Evolutionary conservation across 2,888 invertebrate genomes (phyloP).

Genomic region (Cheiracanthium punctorium): DNA sequence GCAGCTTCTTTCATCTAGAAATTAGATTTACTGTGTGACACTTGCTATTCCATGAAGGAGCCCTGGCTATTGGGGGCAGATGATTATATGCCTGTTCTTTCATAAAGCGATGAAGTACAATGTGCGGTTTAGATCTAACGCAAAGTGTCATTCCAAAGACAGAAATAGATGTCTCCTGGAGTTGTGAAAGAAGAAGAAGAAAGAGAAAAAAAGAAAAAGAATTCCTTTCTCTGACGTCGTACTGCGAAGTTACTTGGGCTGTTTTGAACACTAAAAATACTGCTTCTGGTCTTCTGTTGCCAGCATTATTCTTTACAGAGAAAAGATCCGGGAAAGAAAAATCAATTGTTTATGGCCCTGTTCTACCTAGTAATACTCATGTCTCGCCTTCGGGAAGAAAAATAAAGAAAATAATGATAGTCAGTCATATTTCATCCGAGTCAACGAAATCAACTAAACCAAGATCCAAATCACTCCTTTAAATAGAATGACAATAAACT

Average conservation of each 20-base stretch:
- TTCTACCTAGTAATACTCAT: no score
- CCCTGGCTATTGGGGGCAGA: no score
- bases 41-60: no score
- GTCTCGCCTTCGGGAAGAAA: no score
- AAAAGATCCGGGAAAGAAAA: neutral
- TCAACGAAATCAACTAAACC: neutral
- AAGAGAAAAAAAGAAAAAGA: no score
- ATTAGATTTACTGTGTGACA: no score
- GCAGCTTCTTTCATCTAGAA: no score
- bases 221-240: conserved; percentile 39
- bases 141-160: neutral
- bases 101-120: neutral
- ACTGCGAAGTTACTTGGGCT: neutral
- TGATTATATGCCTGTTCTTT: neutral
- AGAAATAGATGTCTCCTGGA: conserved; percentile 46
- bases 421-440: neutral
- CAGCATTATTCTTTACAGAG: neutral
- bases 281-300: neutral
- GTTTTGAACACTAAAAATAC: conserved; percentile 1
- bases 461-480: neutral
- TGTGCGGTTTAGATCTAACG: neutral
- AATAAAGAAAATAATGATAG: neutral
- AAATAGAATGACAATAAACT: neutral
- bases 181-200: no score
- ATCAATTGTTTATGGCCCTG: conserved; percentile 2